These are phyloP conservation scores for Amblyjoppa fuscipennis DNA, from an alignment of 2,888 invertebrate genomes.

Conservation along the genomic window DNA sequence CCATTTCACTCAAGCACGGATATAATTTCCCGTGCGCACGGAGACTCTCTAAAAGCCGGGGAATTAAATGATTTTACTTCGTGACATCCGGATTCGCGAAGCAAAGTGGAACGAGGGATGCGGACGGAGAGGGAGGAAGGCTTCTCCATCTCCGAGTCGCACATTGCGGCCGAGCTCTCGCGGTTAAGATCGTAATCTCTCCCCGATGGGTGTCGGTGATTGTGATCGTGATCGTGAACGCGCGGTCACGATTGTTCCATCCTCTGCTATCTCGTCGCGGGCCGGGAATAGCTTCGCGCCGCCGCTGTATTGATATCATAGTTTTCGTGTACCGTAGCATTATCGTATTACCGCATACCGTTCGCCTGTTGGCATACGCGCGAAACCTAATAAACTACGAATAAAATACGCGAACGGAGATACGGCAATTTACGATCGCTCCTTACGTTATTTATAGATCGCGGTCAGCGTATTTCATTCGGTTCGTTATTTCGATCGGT, in stretches of 20 bases:
- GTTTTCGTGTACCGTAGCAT: constrained; percentile 28
- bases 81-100: constrained; percentile 51
- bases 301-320: constrained; percentile 26
- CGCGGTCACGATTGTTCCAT: constrained; percentile 64
- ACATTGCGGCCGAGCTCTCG: constrained; percentile 35
- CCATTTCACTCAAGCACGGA: constrained; percentile 9
- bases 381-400: constrained; percentile 57
- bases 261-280: constrained; percentile 58
- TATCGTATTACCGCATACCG: background rate
- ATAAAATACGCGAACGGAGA: constrained; percentile 52
- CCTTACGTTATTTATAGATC: constrained; percentile 63
- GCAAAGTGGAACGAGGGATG: constrained; percentile 50
- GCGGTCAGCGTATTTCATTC: constrained; percentile 59
- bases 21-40: constrained; percentile 11
- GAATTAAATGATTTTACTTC: constrained; percentile 51
- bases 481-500: constrained; percentile 56
- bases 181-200: constrained; percentile 65
- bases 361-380: constrained; percentile 20
- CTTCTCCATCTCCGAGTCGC: constrained; percentile 30
- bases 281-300: constrained; percentile 29
- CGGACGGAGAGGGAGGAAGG: background rate
- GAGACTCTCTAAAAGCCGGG: background rate
- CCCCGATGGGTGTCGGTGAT: constrained; percentile 67
- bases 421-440: constrained; percentile 59
- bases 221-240: constrained; percentile 66